phyloP scores from a whole-genome alignment of 2,888 invertebrate species.

The Ectropis crepuscularia region DNA sequence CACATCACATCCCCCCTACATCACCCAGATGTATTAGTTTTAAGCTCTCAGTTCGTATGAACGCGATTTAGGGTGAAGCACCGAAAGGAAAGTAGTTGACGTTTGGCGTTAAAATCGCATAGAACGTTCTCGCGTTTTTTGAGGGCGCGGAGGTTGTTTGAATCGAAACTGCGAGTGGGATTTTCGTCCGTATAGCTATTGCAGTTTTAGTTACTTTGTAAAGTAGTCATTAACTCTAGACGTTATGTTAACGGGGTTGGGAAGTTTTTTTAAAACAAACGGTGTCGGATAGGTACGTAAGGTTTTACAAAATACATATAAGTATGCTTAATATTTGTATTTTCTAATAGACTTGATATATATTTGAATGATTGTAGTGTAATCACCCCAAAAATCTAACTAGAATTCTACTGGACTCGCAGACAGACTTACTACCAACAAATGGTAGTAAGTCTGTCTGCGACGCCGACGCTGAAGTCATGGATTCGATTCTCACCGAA shows the following conservation, averaged over 20 bases:
- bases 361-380: no score
- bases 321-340: no score
- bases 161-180: conserved; percentile 41
- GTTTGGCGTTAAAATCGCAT: conserved; percentile 65
- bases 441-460: no score
- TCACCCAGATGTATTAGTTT: conserved; percentile 82
- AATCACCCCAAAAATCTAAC: no score
- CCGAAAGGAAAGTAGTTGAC: conserved; percentile 68
- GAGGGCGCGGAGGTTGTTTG: conserved; percentile 43
- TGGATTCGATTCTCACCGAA: no score
- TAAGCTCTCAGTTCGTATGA: conserved; percentile 76
- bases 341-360: no score
- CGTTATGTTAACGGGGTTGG: conserved; percentile 38
- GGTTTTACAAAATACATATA: no score
- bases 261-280: conserved; percentile 27
- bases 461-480: no score
- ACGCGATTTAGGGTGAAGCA: conserved; percentile 71
- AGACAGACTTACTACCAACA: no score
- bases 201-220: conserved; percentile 39
- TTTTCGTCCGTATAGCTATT: conserved; percentile 42
- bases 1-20: conserved; percentile 49
- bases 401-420: no score
- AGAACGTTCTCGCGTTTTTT: conserved; percentile 55
- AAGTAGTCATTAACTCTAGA: conserved; percentile 35
- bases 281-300: no score